Percentiles rank a stretch among this genome's conserved stretches.
These are phyloP conservation scores for Pseudopodoces humilis DNA, from an alignment of 2,113 vertebrate species.

Conservation along the genomic window DNA sequence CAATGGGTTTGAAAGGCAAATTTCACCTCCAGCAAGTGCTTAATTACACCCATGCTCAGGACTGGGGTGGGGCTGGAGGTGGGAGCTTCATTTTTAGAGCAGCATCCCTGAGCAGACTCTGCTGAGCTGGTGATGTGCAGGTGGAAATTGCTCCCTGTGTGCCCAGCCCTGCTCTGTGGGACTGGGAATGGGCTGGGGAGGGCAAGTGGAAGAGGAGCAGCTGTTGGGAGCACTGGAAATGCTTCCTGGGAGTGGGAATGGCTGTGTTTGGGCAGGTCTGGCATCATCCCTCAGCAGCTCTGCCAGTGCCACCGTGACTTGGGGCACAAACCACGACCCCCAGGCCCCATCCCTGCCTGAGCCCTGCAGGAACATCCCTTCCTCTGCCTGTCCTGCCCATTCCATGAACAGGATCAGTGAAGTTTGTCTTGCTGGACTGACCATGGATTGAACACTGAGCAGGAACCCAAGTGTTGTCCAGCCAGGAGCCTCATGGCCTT, in stretches of 20 bases:
- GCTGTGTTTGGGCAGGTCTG: background rate
- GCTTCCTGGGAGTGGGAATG: background rate
- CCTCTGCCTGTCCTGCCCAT: background rate
- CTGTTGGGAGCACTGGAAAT: background rate
- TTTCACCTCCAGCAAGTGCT: background rate
- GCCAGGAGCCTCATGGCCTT: background rate
- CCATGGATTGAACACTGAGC: background rate
- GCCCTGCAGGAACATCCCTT: background rate
- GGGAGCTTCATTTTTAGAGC: background rate
- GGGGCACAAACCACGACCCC: background rate
- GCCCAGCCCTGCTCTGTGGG: accelerated
- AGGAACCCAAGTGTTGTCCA: background rate
- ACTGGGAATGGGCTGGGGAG: background rate
- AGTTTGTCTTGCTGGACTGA: background rate
- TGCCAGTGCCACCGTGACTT: accelerated
- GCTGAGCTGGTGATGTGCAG: background rate
- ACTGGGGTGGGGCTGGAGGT: background rate
- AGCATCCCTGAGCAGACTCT: background rate
- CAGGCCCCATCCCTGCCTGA: background rate
- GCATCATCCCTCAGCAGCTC: background rate
- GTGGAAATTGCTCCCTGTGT: background rate
- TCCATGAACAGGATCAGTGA: accelerated
- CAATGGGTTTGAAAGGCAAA: background rate
- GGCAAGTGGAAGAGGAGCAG: background rate
- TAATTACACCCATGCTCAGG: background rate